Evolutionary conservation across 2,888 invertebrate genomes (phyloP).

Genomic region (Alitta virens): DNA sequence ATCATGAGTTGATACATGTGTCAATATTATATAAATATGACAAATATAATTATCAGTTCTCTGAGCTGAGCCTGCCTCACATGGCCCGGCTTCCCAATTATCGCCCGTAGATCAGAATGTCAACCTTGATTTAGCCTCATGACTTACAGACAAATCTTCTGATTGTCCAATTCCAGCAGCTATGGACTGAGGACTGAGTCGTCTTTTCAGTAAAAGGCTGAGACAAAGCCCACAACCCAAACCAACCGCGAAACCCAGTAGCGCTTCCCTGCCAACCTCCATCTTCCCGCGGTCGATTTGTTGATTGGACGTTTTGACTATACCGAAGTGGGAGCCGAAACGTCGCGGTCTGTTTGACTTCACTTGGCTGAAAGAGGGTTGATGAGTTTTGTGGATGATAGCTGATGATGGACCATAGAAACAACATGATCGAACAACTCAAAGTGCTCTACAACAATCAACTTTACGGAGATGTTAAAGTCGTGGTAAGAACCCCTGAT

Average conservation of each 20-base stretch:
- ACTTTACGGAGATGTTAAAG: conserved; percentile 71
- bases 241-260: conserved; percentile 14
- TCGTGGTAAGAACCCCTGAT: conserved; percentile 64
- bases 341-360: too few relatives aligned
- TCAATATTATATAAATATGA: too few relatives aligned
- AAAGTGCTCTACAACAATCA: conserved; percentile 69
- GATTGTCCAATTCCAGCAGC: neutral
- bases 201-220: conserved; percentile 8
- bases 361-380: conserved; percentile 2
- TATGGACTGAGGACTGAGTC: neutral
- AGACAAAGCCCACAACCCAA: conserved; percentile 16
- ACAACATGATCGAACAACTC: conserved; percentile 62
- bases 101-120: too few relatives aligned
- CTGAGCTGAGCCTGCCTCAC: too few relatives aligned
- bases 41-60: too few relatives aligned
- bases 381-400: neutral
- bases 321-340: neutral
- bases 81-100: too few relatives aligned
- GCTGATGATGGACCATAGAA: neutral
- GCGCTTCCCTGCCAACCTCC: neutral
- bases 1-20: too few relatives aligned
- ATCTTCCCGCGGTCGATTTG: too few relatives aligned
- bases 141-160: too few relatives aligned
- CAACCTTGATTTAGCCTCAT: too few relatives aligned
- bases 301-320: too few relatives aligned